phyloP scores from a whole-genome alignment of 2,888 invertebrate species.

The Amphipoea lucens region DNA sequence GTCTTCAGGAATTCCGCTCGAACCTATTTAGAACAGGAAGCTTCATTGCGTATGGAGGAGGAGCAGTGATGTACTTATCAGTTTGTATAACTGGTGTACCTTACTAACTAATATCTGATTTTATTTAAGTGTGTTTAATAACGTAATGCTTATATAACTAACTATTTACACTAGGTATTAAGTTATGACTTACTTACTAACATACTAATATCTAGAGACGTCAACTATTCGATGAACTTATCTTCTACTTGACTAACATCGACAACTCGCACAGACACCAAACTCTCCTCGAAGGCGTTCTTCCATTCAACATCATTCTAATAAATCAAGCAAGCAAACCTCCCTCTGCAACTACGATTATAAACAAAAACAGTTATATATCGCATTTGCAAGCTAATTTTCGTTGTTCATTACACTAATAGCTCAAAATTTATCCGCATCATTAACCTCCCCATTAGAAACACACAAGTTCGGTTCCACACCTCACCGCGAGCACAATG shows the following conservation, averaged over 20 bases:
- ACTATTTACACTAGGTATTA: background rate
- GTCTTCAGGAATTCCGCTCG: slow-evolving; percentile 12
- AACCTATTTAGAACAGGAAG: slow-evolving; percentile 12
- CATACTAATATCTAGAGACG: background rate
- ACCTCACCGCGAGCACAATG: slow-evolving; percentile 24
- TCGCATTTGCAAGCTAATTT: background rate
- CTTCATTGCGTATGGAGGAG: background rate
- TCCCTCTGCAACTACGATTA: background rate
- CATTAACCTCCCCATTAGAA: slow-evolving; percentile 30
- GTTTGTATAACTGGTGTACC: background rate
- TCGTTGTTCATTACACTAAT: slow-evolving; percentile 21
- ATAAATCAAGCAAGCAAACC: background rate
- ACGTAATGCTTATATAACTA: background rate
- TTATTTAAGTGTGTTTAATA: background rate
- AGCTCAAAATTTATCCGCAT: slow-evolving; percentile 34
- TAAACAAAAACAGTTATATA: background rate
- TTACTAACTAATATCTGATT: background rate
- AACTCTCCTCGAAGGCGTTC: background rate
- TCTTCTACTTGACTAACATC: background rate
- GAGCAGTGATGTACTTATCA: background rate
- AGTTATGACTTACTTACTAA: background rate
- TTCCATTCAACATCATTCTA: background rate
- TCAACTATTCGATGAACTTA: background rate
- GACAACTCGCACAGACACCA: background rate
- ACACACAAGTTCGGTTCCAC: slow-evolving; percentile 6